phyloP scores from a whole-genome alignment of 2,797 vertebrate genomes.

The Myoxocephalus aenaeus region DNA sequence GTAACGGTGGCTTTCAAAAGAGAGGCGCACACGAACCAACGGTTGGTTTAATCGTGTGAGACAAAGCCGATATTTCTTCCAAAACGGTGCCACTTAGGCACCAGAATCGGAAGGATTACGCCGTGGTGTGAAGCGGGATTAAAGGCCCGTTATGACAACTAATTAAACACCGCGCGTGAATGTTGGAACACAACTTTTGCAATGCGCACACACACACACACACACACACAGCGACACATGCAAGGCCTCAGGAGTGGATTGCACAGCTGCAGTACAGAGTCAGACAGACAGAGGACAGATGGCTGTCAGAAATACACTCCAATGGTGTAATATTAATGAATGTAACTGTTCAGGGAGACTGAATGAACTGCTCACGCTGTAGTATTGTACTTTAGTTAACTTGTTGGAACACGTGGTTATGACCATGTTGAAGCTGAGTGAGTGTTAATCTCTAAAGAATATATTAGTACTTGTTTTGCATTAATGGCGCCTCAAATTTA shows the following conservation, averaged over 20 bases:
- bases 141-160: conserved; percentile 59
- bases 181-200: conserved; percentile 40
- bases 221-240: conserved; percentile 2
- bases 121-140: conserved; percentile 45
- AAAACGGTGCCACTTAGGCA: conserved; percentile 59
- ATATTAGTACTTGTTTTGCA: background rate
- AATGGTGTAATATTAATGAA: conserved; percentile 23
- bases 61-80: conserved; percentile 55
- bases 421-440: background rate
- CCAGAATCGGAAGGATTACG: conserved; percentile 64
- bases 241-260: conserved; percentile 18
- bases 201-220: conserved; percentile 4
- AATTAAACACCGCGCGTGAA: conserved; percentile 58
- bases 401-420: background rate
- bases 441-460: background rate
- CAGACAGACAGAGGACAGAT: conserved; percentile 40
- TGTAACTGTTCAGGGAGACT: conserved; percentile 18
- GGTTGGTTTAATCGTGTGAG: conserved; percentile 46
- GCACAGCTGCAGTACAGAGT: conserved; percentile 36
- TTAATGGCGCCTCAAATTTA: background rate
- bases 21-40: conserved; percentile 42
- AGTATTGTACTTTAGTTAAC: background rate
- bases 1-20: conserved; percentile 1
- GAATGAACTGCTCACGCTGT: background rate
- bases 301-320: conserved; percentile 42